Conservation (phyloP, 2,797 vertebrate species). For the Salarias fasciatus region DNA sequence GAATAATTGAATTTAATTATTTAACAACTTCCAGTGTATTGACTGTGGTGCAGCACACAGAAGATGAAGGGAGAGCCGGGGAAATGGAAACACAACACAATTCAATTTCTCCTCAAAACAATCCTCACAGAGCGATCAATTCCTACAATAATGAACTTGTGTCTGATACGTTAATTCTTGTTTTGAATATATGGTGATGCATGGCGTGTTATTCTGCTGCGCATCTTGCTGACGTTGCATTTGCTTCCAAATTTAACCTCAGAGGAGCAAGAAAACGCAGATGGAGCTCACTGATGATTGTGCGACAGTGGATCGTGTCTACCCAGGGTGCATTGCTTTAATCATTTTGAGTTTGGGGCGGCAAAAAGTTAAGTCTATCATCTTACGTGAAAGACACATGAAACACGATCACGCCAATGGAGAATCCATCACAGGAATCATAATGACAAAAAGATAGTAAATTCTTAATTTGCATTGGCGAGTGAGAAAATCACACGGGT, state of each 20-base stretch:
- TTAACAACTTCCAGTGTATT: conserved; percentile 50
- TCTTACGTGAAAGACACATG: conserved; percentile 7
- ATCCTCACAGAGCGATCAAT: conserved; percentile 27
- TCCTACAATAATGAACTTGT: conserved; percentile 35
- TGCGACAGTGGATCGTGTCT: conserved; percentile 35
- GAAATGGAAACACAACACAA: conserved; percentile 46
- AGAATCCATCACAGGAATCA: conserved; percentile 7
- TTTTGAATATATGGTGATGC: conserved; percentile 25
- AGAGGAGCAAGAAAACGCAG: conserved; percentile 40
- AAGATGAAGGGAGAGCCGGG: conserved; percentile 10
- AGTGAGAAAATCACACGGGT: conserved; percentile 4
- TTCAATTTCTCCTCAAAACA: conserved; percentile 38
- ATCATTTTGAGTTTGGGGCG: conserved; percentile 32
- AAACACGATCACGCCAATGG: conserved; percentile 39
- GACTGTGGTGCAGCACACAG: conserved; percentile 33
- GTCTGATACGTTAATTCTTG: conserved; percentile 14
- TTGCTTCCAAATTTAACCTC: conserved; percentile 58
- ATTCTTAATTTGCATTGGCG: background rate
- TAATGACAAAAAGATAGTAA: conserved; percentile 26
- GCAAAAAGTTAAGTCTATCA: conserved; percentile 36
- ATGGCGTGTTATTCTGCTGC: conserved; percentile 3
- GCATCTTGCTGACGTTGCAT: conserved; percentile 16
- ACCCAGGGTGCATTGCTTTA: conserved; percentile 32
- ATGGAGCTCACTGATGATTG: conserved; percentile 38
- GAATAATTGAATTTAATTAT: conserved; percentile 72